A percentile compares a stretch with the other conserved stretches of the same genome.
phyloP scores from a whole-genome alignment of 2,113 vertebrate genomes.

The Bagarius yarrelli region DNA sequence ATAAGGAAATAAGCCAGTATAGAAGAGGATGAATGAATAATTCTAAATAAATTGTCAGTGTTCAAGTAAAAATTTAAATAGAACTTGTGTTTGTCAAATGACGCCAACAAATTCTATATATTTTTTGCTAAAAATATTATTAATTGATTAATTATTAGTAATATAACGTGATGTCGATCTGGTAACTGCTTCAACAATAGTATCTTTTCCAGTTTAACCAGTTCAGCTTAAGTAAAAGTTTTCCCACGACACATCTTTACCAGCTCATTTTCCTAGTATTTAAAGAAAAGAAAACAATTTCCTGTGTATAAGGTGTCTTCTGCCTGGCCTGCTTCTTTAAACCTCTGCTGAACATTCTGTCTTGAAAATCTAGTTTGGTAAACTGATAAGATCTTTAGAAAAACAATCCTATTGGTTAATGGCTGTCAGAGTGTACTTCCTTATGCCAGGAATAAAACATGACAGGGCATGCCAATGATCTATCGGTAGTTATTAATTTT shows the following conservation, averaged over 20 bases:
- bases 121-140: too few species aligned
- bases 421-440: background rate
- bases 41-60: too few species aligned
- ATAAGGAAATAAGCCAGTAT: too few species aligned
- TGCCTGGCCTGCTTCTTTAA: too few species aligned
- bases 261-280: background rate
- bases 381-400: background rate
- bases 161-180: background rate
- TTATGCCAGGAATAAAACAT: too few species aligned
- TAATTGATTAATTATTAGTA: too few species aligned
- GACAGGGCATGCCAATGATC: background rate
- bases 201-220: background rate
- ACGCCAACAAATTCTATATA: too few species aligned
- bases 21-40: too few species aligned
- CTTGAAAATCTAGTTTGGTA: background rate
- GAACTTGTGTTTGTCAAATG: too few species aligned
- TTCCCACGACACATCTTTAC: background rate
- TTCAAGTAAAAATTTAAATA: too few species aligned
- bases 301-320: background rate
- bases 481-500: background rate
- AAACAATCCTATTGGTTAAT: background rate
- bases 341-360: too few species aligned
- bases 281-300: background rate
- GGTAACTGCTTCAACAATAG: background rate
- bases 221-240: background rate